Conservation (phyloP, 2,888 invertebrate genomes). For the Dryobotodes eremita region DNA sequence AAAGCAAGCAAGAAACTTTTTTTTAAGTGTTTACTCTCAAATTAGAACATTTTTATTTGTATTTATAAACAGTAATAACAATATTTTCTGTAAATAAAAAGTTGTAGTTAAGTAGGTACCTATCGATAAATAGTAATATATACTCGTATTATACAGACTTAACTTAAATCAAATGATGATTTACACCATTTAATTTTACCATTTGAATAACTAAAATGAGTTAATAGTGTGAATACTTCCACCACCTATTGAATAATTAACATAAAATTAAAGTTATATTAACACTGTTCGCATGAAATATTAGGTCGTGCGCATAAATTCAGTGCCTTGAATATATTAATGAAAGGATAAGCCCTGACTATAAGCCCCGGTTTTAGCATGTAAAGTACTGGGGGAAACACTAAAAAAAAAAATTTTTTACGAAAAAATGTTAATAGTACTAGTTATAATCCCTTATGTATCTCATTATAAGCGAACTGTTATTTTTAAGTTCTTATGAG, state of each 20-base stretch:
- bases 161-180: neutral
- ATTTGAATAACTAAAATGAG: conserved; percentile 33
- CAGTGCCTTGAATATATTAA: conserved; percentile 53
- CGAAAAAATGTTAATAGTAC: neutral
- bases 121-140: neutral
- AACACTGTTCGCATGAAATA: conserved; percentile 38
- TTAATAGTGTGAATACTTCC: conserved; percentile 35
- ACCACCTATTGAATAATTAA: conserved; percentile 50
- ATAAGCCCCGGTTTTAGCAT: conserved; percentile 39
- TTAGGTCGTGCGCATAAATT: conserved; percentile 51
- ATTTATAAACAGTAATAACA: neutral
- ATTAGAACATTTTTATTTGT: neutral
- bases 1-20: too few species aligned
- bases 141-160: neutral
- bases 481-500: too few species aligned
- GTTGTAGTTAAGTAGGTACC: neutral
- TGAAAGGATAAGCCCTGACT: conserved; percentile 52
- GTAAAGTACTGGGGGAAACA: conserved; percentile 7
- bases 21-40: too few species aligned
- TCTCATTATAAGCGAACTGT: too few species aligned
- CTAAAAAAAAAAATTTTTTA: conserved; percentile 36
- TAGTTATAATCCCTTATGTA: too few species aligned
- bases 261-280: conserved; percentile 48
- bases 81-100: neutral
- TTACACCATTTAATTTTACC: neutral